phyloP scores from a whole-genome alignment of 2,888 invertebrate genomes.

The Aspidiotus destructor region DNA sequence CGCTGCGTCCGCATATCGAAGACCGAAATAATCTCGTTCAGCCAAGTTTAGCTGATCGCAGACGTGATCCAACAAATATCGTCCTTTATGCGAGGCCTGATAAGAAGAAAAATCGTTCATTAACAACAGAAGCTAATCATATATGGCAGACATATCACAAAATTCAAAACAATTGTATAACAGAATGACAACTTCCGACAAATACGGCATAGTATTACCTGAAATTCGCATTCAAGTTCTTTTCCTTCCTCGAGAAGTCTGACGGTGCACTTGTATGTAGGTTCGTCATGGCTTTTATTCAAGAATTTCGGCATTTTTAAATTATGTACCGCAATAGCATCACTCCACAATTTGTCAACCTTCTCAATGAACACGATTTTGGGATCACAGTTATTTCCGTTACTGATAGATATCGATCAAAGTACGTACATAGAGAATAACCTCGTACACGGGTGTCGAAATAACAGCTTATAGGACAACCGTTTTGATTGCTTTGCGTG shows the following conservation, averaged over 20 bases:
- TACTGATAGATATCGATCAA: too few relatives aligned
- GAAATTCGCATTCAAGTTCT: slow-evolving; percentile 86
- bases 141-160: not conserved
- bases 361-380: too few relatives aligned
- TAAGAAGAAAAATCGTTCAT: slow-evolving; percentile 41
- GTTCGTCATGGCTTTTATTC: slow-evolving; percentile 61
- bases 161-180: not conserved
- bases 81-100: slow-evolving; percentile 80
- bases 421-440: too few relatives aligned
- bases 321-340: not conserved
- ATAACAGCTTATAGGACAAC: too few relatives aligned
- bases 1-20: slow-evolving; percentile 79
- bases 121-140: not conserved
- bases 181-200: not conserved
- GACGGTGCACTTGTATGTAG: slow-evolving; percentile 78
- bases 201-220: slow-evolving; percentile 48
- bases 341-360: not conserved
- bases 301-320: slow-evolving; percentile 46
- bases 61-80: slow-evolving; percentile 78
- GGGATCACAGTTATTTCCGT: too few relatives aligned
- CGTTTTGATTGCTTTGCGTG: too few relatives aligned
- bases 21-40: slow-evolving; percentile 89
- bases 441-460: too few relatives aligned
- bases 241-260: slow-evolving; percentile 82
- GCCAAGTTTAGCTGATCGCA: slow-evolving; percentile 82